These are phyloP conservation scores for Tangara arthus DNA, from an alignment of 2,797 vertebrate species.

Conservation along the genomic window DNA sequence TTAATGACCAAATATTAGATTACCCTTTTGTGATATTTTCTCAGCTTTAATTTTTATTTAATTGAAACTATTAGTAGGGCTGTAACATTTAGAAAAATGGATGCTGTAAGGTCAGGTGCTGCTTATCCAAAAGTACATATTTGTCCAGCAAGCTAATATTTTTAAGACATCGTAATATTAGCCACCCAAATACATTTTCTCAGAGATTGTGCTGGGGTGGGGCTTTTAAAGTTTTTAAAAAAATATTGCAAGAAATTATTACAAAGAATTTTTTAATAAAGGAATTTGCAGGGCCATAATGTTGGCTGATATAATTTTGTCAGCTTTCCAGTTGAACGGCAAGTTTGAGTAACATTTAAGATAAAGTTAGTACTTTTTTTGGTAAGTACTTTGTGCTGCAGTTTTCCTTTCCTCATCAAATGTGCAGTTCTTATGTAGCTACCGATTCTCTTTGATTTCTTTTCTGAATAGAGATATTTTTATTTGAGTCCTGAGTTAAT, in stretches of 20 bases:
- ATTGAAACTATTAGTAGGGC: constrained; percentile 73
- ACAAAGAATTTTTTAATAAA: background rate
- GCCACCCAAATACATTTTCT: constrained; percentile 9
- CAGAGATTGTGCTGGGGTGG: background rate
- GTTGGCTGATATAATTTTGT: background rate
- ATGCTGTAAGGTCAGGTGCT: constrained; percentile 57
- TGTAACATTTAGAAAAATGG: constrained; percentile 76
- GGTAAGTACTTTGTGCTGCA: background rate
- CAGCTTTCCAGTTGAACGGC: background rate
- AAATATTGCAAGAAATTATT: background rate
- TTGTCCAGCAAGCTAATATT: constrained; percentile 66
- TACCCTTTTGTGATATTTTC: constrained; percentile 81
- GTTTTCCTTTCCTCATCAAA: background rate
- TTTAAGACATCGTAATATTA: constrained; percentile 41
- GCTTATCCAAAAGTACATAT: constrained; percentile 70
- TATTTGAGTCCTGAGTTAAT: background rate
- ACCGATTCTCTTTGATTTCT: background rate
- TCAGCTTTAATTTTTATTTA: constrained; percentile 81
- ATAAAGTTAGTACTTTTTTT: background rate
- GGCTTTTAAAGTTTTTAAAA: background rate
- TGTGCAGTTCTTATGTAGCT: background rate
- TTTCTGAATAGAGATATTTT: background rate
- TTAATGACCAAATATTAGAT: constrained; percentile 78
- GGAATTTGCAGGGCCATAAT: background rate
- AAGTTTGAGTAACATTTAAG: background rate